Evolutionary conservation across 2,113 vertebrate genomes (phyloP).

Genomic region (Tautogolabrus adspersus): DNA sequence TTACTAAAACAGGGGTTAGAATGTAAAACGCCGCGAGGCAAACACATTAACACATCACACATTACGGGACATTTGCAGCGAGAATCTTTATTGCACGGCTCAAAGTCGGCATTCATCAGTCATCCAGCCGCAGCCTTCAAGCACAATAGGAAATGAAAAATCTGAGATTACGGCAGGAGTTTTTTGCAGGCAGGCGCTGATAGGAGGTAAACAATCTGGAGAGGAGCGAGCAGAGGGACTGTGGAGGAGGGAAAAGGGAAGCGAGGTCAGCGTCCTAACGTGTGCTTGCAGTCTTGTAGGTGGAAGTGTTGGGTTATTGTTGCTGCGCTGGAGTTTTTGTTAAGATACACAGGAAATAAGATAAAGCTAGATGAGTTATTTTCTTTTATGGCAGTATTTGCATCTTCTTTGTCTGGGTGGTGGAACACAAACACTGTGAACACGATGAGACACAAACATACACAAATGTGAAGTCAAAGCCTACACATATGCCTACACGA

Average conservation of each 20-base stretch:
- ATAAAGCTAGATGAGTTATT: not conserved
- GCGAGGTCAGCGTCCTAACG: conserved; percentile 23
- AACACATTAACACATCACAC: not conserved
- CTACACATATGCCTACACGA: too few relatives aligned
- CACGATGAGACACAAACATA: not conserved
- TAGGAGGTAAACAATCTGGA: conserved; percentile 38
- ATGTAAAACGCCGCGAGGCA: not conserved
- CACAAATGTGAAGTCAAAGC: not conserved
- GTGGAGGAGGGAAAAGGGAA: conserved; percentile 37
- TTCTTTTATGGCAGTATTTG: not conserved
- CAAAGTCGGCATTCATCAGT: conserved; percentile 12
- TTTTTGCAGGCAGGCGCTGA: conserved; percentile 9
- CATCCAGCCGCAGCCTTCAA: conserved; percentile 19
- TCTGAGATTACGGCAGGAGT: conserved; percentile 25
- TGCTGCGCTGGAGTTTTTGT: not conserved
- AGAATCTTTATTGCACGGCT: not conserved
- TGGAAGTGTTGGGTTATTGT: conserved; percentile 11
- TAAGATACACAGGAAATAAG: conserved; percentile 7
- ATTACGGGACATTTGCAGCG: conserved; percentile 1
- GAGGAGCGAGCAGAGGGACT: conserved; percentile 14
- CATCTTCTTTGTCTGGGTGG: not conserved
- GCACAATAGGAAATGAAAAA: conserved; percentile 29
- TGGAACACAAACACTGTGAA: not conserved
- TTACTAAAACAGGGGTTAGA: not conserved
- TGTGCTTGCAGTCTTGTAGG: conserved; percentile 20